A percentile compares a stretch with the other conserved stretches of the same genome.
These are phyloP conservation scores for Cryptocephalus moraei DNA, from an alignment of 2,888 invertebrate genomes.

Conservation along the genomic window DNA sequence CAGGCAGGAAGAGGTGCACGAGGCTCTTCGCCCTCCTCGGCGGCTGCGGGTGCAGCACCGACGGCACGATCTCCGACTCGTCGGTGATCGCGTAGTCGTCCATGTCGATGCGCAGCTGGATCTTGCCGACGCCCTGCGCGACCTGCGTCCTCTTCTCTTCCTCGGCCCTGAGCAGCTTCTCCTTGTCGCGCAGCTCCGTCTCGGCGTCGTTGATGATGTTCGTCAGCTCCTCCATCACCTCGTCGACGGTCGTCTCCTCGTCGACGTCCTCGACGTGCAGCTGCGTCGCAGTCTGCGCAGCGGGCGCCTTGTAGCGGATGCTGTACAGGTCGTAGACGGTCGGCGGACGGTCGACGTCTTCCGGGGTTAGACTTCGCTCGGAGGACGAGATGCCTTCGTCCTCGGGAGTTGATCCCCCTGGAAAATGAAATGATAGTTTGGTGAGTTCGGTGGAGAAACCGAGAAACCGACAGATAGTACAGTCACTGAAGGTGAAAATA, in stretches of 20 bases:
- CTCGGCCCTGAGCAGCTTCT: slow-evolving; percentile 23
- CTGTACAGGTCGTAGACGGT: slow-evolving; percentile 52
- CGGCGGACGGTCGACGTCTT: slow-evolving; percentile 52
- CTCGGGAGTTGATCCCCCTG: slow-evolving; percentile 65
- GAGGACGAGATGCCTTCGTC: slow-evolving; percentile 85
- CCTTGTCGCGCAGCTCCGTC: slow-evolving; percentile 50
- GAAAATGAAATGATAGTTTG: slow-evolving; percentile 16
- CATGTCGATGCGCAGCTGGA: slow-evolving; percentile 27
- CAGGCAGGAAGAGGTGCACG: slow-evolving; percentile 55
- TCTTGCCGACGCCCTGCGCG: slow-evolving; percentile 27
- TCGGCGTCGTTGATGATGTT: slow-evolving; percentile 81
- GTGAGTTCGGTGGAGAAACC: background rate
- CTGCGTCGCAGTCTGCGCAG: slow-evolving; percentile 25
- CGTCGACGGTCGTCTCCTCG: slow-evolving; percentile 75
- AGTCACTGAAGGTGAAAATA: too few species aligned
- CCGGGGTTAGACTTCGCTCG: slow-evolving; percentile 67
- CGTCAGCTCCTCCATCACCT: slow-evolving; percentile 75
- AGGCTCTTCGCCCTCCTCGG: slow-evolving; percentile 65
- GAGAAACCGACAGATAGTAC: too few species aligned
- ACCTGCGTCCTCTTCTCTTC: slow-evolving; percentile 27
- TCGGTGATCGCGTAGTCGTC: slow-evolving; percentile 46
- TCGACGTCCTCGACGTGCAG: slow-evolving; percentile 32
- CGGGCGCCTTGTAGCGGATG: slow-evolving; percentile 41
- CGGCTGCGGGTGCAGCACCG: slow-evolving; percentile 69
- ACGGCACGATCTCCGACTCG: slow-evolving; percentile 62